phyloP scores from a whole-genome alignment of 2,113 vertebrate genomes.

The Rattus norvegicus region GRCr8 NC_086028.1:20763001-20763500 shows the following conservation, averaged over 20 bases:
- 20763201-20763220: conserved; percentile 95
- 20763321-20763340: conserved; percentile 93
- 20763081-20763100: conserved; percentile 92
- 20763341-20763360: conserved; percentile 94
- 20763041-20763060: conserved; percentile 93
- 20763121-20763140: conserved; percentile 97
- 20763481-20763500: conserved; percentile 95
- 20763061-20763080: conserved; percentile 94
- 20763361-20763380: conserved; percentile 95
- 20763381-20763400: conserved; percentile 94
- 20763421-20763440: conserved; percentile 92
- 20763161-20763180: conserved; percentile 94
- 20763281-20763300: conserved; percentile 95
- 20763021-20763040: conserved; percentile 95
- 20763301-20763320: conserved; percentile 95
- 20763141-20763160: conserved; percentile 94
- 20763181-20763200: conserved; percentile 96
- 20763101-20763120: conserved; percentile 96
- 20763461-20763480: conserved; percentile 93
- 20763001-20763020: conserved; percentile 96
- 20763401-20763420: conserved; percentile 94
- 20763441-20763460: conserved; percentile 95
- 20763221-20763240: conserved; percentile 96
- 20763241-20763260: conserved; percentile 96
- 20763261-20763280: conserved; percentile 94